Evolutionary conservation across 64 coral and sea anemone genomes (phyloP).

Genomic region (Catalaphyllia jardinei): DNA sequence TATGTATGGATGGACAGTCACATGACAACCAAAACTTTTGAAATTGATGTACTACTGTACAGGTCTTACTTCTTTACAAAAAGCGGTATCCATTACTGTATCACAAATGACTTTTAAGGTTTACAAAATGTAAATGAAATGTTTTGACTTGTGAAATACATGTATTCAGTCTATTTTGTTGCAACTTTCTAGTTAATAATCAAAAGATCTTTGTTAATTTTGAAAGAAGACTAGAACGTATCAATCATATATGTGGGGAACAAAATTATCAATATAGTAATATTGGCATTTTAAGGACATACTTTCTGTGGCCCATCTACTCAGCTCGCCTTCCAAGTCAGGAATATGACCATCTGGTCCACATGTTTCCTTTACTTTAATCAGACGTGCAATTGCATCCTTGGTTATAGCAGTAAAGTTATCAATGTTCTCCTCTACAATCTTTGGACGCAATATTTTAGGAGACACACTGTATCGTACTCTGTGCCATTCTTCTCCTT

Average conservation of each 20-base stretch:
- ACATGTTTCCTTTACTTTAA: constrained; percentile 16
- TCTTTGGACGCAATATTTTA: constrained; percentile 23
- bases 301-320: neutral
- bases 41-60: too few species aligned
- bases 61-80: too few species aligned
- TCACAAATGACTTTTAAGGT: too few species aligned
- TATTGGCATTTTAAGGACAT: neutral
- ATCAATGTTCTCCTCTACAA: constrained; percentile 34
- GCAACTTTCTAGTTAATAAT: too few species aligned
- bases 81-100: too few species aligned
- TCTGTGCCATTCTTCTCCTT: constrained; percentile 39
- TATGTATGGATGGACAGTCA: too few species aligned
- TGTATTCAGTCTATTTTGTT: too few species aligned
- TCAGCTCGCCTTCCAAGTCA: constrained; percentile 31
- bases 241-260: too few species aligned
- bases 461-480: neutral
- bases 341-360: constrained; percentile 7
- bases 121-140: neutral
- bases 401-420: constrained; percentile 17
- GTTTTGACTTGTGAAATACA: too few species aligned
- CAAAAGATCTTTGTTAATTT: too few species aligned
- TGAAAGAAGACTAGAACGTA: too few species aligned
- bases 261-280: neutral
- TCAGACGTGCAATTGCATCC: constrained; percentile 16
- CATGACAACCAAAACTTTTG: too few species aligned